phyloP scores from a whole-genome alignment of 2,113 vertebrate genomes.

The Hepsetus odoe region DNA sequence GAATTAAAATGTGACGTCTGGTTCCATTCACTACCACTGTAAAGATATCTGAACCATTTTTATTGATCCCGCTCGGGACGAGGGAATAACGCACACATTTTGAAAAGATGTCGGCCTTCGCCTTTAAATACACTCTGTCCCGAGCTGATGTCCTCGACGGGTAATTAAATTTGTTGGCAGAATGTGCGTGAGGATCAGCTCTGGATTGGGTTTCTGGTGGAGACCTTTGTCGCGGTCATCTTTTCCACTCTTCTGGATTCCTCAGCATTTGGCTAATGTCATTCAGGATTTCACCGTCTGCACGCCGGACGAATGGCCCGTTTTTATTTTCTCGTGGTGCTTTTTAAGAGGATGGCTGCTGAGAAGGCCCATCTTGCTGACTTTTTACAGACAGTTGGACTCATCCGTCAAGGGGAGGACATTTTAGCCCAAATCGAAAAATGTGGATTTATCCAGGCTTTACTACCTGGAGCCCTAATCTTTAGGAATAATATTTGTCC shows the following conservation, averaged over 20 bases:
- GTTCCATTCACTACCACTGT: too few relatives aligned
- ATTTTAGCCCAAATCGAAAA: slow-evolving; percentile 20
- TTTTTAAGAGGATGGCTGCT: not conserved
- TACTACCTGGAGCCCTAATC: slow-evolving; percentile 43
- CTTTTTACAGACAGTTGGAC: slow-evolving; percentile 15
- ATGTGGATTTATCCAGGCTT: slow-evolving; percentile 39
- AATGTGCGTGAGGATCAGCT: slow-evolving; percentile 6
- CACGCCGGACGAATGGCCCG: not conserved
- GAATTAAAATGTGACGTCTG: too few relatives aligned
- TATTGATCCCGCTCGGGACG: too few relatives aligned
- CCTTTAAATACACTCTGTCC: too few relatives aligned
- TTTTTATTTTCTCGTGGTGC: not conserved
- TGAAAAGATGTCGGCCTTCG: too few relatives aligned
- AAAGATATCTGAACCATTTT: too few relatives aligned
- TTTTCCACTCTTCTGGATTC: slow-evolving; percentile 29
- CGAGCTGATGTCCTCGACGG: too few relatives aligned
- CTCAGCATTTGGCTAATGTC: slow-evolving; percentile 32
- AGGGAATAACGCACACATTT: too few relatives aligned
- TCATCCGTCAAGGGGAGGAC: slow-evolving; percentile 25
- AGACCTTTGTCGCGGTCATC: not conserved
- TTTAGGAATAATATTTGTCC: slow-evolving; percentile 57
- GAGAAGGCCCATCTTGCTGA: not conserved
- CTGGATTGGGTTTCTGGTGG: slow-evolving; percentile 22
- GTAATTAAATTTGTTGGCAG: not conserved
- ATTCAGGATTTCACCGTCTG: not conserved